Evolutionary conservation across 2,113 vertebrate genomes (phyloP).

Genomic region (Epinephelus fuscoguttatus): DNA sequence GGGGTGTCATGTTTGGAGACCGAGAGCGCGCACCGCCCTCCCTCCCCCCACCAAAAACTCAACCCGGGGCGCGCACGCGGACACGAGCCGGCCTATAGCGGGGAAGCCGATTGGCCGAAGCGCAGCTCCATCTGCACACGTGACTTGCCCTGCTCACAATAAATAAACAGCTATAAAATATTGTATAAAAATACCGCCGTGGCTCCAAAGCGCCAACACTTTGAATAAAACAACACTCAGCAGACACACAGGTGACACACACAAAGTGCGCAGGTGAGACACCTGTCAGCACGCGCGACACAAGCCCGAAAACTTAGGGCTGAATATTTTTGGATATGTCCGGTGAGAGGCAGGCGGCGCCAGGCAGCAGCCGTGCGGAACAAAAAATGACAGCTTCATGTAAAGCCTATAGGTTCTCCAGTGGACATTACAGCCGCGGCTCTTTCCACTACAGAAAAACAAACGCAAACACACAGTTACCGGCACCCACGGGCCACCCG

Average conservation of each 20-base stretch:
- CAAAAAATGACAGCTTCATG: constrained; percentile 65
- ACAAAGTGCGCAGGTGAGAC: background rate
- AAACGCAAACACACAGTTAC: background rate
- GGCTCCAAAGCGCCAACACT: background rate
- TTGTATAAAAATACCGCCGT: constrained; percentile 18
- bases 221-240: background rate
- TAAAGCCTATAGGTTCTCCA: constrained; percentile 43
- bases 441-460: constrained; percentile 9
- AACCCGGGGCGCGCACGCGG: constrained; percentile 71
- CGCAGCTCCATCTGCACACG: constrained; percentile 79
- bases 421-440: constrained; percentile 39
- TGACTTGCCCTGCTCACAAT: constrained; percentile 83
- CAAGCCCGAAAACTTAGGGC: constrained; percentile 45
- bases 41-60: constrained; percentile 60
- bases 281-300: background rate
- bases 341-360: constrained; percentile 64
- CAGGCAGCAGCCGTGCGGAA: constrained; percentile 66
- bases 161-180: constrained; percentile 84
- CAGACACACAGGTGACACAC: background rate
- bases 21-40: constrained; percentile 69
- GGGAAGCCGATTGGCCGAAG: constrained; percentile 72
- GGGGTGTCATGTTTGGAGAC: constrained; percentile 68
- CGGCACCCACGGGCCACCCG: constrained; percentile 26
- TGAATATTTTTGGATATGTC: constrained; percentile 54
- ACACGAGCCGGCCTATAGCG: constrained; percentile 66